Percentiles rank a stretch among this genome's conserved stretches.
Conservation (phyloP, 2,888 invertebrate species). For the Cabera pusaria region DNA sequence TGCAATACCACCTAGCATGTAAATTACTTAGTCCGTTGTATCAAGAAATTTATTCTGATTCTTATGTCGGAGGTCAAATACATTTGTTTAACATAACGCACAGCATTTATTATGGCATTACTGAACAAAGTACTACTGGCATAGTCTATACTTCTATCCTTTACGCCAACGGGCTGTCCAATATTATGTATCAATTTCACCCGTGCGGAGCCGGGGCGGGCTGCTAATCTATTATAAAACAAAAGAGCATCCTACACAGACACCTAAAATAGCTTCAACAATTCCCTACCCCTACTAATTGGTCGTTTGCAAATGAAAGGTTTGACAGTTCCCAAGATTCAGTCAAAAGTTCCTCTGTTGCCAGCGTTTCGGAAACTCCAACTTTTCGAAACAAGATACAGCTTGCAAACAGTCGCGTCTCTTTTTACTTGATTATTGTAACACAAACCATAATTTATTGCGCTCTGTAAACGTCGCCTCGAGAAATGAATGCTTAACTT, state of each 20-base stretch:
- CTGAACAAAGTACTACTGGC: no score
- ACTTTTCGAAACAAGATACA: slow-evolving; percentile 34
- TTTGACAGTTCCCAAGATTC: slow-evolving; percentile 46
- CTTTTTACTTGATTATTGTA: slow-evolving; percentile 38
- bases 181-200: no score
- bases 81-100: no score
- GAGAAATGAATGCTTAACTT: slow-evolving; percentile 22
- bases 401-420: slow-evolving; percentile 36
- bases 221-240: no score
- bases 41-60: no score
- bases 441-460: slow-evolving; percentile 24
- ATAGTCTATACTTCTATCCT: no score
- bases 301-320: slow-evolving; percentile 40
- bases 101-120: no score
- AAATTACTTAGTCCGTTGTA: no score
- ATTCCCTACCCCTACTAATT: slow-evolving; percentile 26
- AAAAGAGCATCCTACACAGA: neutral
- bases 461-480: slow-evolving; percentile 16
- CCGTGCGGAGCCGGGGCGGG: no score
- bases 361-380: slow-evolving; percentile 5
- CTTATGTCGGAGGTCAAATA: no score
- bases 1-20: no score
- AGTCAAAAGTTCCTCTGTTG: slow-evolving; percentile 32
- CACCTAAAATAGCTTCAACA: slow-evolving; percentile 1
- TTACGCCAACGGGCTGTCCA: no score